Percentiles rank a stretch among this genome's conserved stretches.
Conservation (phyloP, 2,888 invertebrate genomes). For the Thelaira solivaga region DNA sequence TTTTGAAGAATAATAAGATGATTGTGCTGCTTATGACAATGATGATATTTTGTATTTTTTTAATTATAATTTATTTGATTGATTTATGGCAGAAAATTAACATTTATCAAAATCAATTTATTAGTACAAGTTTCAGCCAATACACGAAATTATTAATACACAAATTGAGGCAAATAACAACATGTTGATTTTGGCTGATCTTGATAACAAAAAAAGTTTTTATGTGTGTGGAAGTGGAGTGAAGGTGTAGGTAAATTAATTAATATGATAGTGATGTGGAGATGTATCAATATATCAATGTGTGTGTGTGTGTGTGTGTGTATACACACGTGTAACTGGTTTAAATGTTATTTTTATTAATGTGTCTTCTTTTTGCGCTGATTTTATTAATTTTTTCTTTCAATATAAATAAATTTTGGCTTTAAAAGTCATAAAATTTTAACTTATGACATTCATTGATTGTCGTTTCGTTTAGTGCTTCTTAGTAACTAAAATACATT, state of each 20-base stretch:
- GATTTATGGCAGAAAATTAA: constrained; percentile 63
- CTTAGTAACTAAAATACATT: constrained; percentile 18
- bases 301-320: background rate
- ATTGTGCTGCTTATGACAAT: constrained; percentile 20
- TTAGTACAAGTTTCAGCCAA: constrained; percentile 56
- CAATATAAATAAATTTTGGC: constrained; percentile 10
- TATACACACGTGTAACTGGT: constrained; percentile 45
- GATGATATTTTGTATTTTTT: constrained; percentile 50
- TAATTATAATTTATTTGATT: constrained; percentile 65
- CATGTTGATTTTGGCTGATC: constrained; percentile 20
- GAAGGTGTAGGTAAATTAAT: background rate
- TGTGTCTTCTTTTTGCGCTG: constrained; percentile 37
- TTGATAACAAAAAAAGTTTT: constrained; percentile 1
- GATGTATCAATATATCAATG: background rate
- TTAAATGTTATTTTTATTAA: constrained; percentile 49
- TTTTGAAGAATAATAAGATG: background rate
- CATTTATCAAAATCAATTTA: constrained; percentile 60
- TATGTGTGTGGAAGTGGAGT: background rate
- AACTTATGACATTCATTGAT: constrained; percentile 55
- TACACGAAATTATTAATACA: constrained; percentile 6
- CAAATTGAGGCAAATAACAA: constrained; percentile 4
- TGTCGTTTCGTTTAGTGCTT: constrained; percentile 47
- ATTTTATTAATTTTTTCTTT: no score
- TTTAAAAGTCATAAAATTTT: constrained; percentile 49
- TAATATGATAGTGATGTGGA: background rate